Conservation (phyloP, 1,140 invertebrate species). For the Drosophila santomea region DNA sequence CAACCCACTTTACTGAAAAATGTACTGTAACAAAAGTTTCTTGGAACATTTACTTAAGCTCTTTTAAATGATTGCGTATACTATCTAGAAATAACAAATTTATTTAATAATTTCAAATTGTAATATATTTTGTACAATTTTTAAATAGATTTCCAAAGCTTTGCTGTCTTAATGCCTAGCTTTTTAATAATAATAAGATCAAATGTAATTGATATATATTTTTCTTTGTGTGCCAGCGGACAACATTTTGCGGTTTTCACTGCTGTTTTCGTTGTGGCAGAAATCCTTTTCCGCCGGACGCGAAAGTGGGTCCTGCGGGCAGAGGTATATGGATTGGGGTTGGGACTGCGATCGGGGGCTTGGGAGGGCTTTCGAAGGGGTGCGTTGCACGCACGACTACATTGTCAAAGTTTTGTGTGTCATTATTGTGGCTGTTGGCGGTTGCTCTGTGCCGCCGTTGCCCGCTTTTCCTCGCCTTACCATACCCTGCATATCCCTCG, state of each 20-base stretch:
- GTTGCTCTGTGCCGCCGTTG: slow-evolving; percentile 42
- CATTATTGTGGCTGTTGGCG: slow-evolving; percentile 79
- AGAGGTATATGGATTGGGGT: neutral
- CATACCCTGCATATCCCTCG: neutral
- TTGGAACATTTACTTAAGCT: no score
- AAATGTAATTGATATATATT: neutral
- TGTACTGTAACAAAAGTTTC: neutral
- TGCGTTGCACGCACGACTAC: slow-evolving; percentile 68
- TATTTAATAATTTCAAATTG: no score
- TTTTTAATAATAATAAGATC: neutral
- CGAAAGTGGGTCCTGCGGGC: slow-evolving; percentile 15
- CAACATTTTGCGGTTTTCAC: slow-evolving; percentile 78
- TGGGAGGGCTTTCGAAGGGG: neutral
- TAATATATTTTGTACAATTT: no score
- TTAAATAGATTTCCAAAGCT: no score
- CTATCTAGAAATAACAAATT: no score
- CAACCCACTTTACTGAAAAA: neutral
- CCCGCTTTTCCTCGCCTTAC: neutral
- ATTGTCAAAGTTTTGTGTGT: slow-evolving; percentile 80
- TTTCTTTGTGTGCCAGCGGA: slow-evolving; percentile 11
- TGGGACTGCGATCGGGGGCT: neutral
- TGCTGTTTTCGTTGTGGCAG: slow-evolving; percentile 79
- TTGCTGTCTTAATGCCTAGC: no score
- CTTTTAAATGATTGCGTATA: no score
- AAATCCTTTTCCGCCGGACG: slow-evolving; percentile 72